Base-by-base conservation (phyloP, 2,113 vertebrate species). In the Tychaedon coryphoeus region DNA sequence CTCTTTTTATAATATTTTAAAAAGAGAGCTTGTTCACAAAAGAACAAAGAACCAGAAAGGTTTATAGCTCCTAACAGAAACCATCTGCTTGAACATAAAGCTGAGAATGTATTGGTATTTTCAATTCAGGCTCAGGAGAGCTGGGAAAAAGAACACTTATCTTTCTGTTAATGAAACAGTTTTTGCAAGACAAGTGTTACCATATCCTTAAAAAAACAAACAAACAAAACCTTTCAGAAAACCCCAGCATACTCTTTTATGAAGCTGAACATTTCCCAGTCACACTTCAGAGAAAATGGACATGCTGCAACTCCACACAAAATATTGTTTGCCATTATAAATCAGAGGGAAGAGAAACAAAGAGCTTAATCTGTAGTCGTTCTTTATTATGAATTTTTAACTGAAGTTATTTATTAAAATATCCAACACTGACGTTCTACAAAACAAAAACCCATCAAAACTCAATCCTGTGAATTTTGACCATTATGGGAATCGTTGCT, bases 151-250 rank as follows among this genome's bases (percentile, higher is more conserved):
- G 82, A 67, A 58, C 26, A 57, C 13, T 36, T 48, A 17, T 45
- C 92, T 94, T 97, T 94, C 92, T 97, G 88, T 91, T 97, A 97
- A 91, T 43, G 56, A 93, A 96, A 92, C 85, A 92, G 91, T 93
- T 97, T 96, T 92, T 97, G 86, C 83, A 96, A 97, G 86, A 95
- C 42, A 88, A 97, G 74, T 92, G 79, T 92, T 97, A 95, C 88
- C 90, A 93, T 72, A 57, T 69, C 51, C 95, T 95, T 94, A 95
- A 95, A 96, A 86, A 79, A 62, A 74, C 17, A 75, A 75, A 75
- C 42, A 69, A 74, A 60, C n/a, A 67, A 88, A 80, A 17, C 79
- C 34, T 80, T 88, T 69, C 38, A 83, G 42, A 96, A 94, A 77
- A 36, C 7, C 14, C 24, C 31, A 86, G 51, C 29, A 88, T 50